phyloP scores from a whole-genome alignment of 2,113 vertebrate genomes.

The Lucifuga dentata region DNA sequence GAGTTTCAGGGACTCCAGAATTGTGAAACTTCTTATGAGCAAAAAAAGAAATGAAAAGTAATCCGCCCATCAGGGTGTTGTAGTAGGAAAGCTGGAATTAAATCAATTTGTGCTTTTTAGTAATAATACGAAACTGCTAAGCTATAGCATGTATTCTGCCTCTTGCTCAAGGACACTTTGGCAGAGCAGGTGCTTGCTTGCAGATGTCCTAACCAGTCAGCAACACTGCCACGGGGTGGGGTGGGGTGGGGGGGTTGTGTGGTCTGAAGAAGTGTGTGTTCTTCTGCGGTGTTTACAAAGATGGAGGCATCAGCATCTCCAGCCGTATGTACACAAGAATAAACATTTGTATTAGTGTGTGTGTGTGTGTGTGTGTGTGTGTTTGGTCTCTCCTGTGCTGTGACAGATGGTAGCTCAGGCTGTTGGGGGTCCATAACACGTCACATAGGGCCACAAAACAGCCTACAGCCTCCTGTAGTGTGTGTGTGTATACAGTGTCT shows the following conservation, averaged over 20 bases:
- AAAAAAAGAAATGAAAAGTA: constrained; percentile 48
- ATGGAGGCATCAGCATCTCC: constrained; percentile 39
- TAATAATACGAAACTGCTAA: constrained; percentile 10
- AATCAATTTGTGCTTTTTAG: constrained; percentile 39
- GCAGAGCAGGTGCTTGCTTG: neutral
- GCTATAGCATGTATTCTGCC: neutral
- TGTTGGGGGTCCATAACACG: constrained; percentile 59
- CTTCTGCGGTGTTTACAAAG: constrained; percentile 47
- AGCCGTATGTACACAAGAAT: constrained; percentile 47
- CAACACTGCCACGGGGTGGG: neutral
- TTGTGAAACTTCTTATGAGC: constrained; percentile 43
- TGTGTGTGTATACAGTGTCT: constrained; percentile 21
- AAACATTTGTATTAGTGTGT: constrained; percentile 49
- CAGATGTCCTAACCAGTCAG: neutral
- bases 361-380: constrained; percentile 38
- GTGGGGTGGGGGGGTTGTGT: too few relatives aligned
- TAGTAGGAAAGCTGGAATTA: constrained; percentile 12
- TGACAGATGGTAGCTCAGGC: constrained; percentile 75
- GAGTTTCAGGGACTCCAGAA: constrained; percentile 27
- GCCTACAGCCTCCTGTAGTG: constrained; percentile 36
- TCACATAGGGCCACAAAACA: constrained; percentile 61
- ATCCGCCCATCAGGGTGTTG: constrained; percentile 28
- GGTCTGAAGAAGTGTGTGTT: constrained; percentile 9
- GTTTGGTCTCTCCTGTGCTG: constrained; percentile 47
- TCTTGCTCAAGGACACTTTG: constrained; percentile 30